Percentiles rank a stretch among this genome's conserved stretches.
Conservation (phyloP, 2,888 invertebrate genomes). For the Melipona bicolor region DNA sequence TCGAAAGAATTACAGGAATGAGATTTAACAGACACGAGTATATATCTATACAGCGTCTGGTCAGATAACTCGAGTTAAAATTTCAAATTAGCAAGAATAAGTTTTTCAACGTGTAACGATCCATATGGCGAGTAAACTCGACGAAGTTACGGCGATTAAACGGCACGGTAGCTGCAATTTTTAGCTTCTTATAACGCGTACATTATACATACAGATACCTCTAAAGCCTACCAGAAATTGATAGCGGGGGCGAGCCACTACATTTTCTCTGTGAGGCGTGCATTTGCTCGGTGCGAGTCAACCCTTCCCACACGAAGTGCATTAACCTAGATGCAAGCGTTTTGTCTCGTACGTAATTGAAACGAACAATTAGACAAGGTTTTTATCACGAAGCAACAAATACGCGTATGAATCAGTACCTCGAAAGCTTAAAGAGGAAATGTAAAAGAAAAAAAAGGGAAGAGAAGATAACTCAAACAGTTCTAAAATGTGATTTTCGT, state of each 20-base stretch:
- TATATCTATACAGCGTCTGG: background rate
- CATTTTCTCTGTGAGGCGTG: background rate
- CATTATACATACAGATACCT: background rate
- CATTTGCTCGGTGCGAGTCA: background rate
- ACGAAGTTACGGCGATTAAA: background rate
- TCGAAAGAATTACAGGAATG: background rate
- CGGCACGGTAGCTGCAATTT: background rate
- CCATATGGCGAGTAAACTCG: background rate
- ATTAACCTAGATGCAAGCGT: background rate
- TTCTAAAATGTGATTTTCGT: too few species aligned
- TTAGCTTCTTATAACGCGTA: background rate
- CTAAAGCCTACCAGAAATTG: background rate
- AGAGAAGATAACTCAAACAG: too few species aligned
- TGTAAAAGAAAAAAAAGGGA: background rate
- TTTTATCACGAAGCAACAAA: background rate
- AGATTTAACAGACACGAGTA: background rate
- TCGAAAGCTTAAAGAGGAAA: background rate
- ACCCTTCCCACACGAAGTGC: background rate
- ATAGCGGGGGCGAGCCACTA: background rate
- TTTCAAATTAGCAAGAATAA: background rate
- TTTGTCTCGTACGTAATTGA: background rate
- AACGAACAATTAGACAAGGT: background rate
- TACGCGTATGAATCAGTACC: background rate
- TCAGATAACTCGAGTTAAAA: background rate
- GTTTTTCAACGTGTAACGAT: background rate